Evolutionary conservation across 2,888 invertebrate genomes (phyloP), one percentile per base, ranked within the genome.

Genomic region (Eremobia ochroleuca): DNA sequence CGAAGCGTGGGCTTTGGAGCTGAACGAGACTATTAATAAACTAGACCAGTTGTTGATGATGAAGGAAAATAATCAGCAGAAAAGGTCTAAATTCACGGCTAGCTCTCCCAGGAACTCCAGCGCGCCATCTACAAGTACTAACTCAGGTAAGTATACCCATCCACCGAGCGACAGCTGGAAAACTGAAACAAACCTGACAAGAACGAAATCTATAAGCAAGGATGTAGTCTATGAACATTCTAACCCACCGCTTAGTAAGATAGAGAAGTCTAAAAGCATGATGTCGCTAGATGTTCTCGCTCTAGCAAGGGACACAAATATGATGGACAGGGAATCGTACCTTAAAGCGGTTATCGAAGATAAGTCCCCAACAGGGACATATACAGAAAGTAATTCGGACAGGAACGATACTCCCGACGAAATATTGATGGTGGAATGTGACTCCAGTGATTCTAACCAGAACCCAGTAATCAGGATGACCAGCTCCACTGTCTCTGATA

Each of bases 21-120:
- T 98, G 13, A 98, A 98, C 92, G 98, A 97, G 69, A 98, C 98
- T 0, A 98, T 98, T n/a, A 97, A 98, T 89, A 98, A 98, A 89
- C 94, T 98, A 9, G 98, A 98, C 92, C 98, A 98, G 87, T 94
- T 98, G 64, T 95, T 98, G 91, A 97, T 98, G 97, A 97, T 98
- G 94, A 97, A 97, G 87, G 98, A 98, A 85, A 97, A 94, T 76
- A 97, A 97, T 67, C 97, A 97, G 79, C 97, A 97, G 86, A 97
- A 97, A 82, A 93, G 95, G n/a, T 95, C 96, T 0, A 97, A 96
- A 65, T 96, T 96, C 86, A 96, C 96, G 0, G 93, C 91, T 0
- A 95, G 92, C 25, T 92, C 95, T 0, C 96, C 96, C 0, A 92
- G 94, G 49, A 96, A 96, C 69, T 91, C 93, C 0, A 96, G 96